phyloP scores from a whole-genome alignment of 2,113 vertebrate genomes.

The Xenopus tropicalis region DNA sequence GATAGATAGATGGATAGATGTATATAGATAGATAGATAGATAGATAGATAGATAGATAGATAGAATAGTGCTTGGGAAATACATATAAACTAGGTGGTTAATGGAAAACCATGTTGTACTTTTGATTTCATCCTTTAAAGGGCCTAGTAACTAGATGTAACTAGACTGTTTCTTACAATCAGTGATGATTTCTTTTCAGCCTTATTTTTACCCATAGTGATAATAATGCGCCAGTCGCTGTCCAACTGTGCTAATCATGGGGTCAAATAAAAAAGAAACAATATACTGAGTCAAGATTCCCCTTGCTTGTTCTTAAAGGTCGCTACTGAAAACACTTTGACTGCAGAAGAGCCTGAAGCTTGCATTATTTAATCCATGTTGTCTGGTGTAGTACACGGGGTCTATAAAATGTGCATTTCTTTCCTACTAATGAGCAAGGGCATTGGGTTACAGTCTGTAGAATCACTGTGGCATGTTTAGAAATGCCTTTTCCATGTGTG shows the following conservation, averaged over 20 bases:
- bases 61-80: too few relatives aligned
- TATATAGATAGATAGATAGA: too few relatives aligned
- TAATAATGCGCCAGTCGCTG: not conserved
- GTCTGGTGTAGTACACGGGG: not conserved
- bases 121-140: not conserved
- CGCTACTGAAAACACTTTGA: not conserved
- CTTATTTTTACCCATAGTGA: slow-evolving; percentile 43
- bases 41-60: too few relatives aligned
- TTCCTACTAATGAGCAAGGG: too few relatives aligned
- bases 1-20: too few relatives aligned
- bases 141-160: not conserved
- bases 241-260: not conserved
- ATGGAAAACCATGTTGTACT: not conserved
- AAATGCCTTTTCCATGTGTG: too few relatives aligned
- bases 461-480: too few relatives aligned
- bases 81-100: too few relatives aligned
- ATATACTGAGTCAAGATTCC: slow-evolving; percentile 4
- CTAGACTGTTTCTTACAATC: slow-evolving; percentile 35
- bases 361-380: slow-evolving; percentile 17
- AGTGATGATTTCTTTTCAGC: slow-evolving; percentile 47
- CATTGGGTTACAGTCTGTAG: too few relatives aligned
- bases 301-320: slow-evolving; percentile 7
- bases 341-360: slow-evolving; percentile 4
- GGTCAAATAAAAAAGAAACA: not conserved
- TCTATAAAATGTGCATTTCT: not conserved